Conservation (phyloP, 1,140 invertebrate species). For the Oreohelix idahoensis region DNA sequence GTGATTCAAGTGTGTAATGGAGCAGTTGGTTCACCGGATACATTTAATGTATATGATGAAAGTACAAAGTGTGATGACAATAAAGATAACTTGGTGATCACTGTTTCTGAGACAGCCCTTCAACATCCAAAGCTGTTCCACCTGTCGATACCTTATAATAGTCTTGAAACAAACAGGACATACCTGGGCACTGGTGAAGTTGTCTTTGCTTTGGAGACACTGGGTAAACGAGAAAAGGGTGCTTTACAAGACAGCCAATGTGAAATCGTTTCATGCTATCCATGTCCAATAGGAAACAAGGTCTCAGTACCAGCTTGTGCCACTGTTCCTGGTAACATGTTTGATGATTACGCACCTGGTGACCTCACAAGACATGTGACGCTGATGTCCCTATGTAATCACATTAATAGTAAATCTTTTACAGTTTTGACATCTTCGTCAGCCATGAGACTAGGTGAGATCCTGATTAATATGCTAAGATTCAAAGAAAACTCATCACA, state of each 20-base stretch:
- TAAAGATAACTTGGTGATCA: background rate
- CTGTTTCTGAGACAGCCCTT: background rate
- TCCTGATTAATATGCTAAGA: background rate
- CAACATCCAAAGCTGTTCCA: slow-evolving; percentile 18
- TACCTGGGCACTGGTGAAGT: slow-evolving; percentile 5
- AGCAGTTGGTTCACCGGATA: background rate
- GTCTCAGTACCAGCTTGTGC: slow-evolving; percentile 6
- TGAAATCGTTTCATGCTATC: slow-evolving; percentile 24
- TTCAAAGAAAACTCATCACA: background rate
- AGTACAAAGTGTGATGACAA: background rate
- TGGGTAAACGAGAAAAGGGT: background rate
- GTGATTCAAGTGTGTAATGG: slow-evolving; percentile 13
- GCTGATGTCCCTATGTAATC: background rate
- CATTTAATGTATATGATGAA: slow-evolving; percentile 4
- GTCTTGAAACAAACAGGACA: background rate
- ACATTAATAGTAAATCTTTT: background rate
- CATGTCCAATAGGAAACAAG: slow-evolving; percentile 11
- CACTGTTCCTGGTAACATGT: background rate
- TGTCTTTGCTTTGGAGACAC: slow-evolving; percentile 31
- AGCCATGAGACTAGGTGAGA: background rate
- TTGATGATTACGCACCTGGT: slow-evolving; percentile 20
- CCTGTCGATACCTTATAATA: slow-evolving; percentile 24
- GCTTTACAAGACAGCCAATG: background rate
- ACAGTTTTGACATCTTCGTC: background rate
- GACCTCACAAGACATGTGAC: background rate